Percentiles rank a stretch among this genome's conserved stretches.
phyloP scores from a whole-genome alignment of 92 coral and sea anemone species.

The Porites evermanni region DNA sequence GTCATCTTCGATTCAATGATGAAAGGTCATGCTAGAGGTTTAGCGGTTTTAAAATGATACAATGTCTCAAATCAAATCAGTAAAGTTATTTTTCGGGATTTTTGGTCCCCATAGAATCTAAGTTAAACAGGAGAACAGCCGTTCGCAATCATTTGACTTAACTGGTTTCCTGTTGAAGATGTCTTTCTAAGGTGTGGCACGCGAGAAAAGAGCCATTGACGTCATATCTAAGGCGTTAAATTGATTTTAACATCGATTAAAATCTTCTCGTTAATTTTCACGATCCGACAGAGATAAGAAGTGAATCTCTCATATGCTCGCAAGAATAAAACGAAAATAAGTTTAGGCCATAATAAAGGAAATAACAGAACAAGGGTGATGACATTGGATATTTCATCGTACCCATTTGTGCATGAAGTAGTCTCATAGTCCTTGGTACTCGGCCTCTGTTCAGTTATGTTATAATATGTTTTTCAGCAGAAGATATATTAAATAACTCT shows the following conservation, averaged over 20 bases:
- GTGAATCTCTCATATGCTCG: neutral
- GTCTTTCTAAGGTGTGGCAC: conserved; percentile 26
- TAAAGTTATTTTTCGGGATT: neutral
- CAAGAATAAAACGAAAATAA: conserved; percentile 15
- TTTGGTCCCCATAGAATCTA: neutral
- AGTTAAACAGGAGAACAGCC: neutral
- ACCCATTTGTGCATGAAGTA: too few species aligned
- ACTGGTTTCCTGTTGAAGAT: conserved; percentile 26
- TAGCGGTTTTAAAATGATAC: neutral
- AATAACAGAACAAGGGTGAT: conserved; percentile 1
- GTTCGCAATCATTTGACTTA: neutral
- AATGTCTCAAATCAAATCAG: neutral
- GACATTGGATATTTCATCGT: neutral
- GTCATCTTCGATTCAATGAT: conserved; percentile 7
- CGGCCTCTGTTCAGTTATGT: too few species aligned
- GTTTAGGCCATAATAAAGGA: conserved; percentile 7
- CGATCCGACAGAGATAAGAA: conserved; percentile 41
- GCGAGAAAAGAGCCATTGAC: conserved; percentile 31
- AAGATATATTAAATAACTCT: too few species aligned
- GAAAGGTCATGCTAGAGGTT: neutral
- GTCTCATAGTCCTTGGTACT: too few species aligned
- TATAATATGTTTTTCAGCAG: too few species aligned
- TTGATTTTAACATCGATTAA: neutral
- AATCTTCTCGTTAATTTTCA: conserved; percentile 23
- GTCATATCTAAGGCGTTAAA: conserved; percentile 45